Evolutionary conservation across 2,113 vertebrate species (phyloP), one percentile per base, ranked within the genome.

Genomic region (Sminthopsis crassicaudata): DNA sequence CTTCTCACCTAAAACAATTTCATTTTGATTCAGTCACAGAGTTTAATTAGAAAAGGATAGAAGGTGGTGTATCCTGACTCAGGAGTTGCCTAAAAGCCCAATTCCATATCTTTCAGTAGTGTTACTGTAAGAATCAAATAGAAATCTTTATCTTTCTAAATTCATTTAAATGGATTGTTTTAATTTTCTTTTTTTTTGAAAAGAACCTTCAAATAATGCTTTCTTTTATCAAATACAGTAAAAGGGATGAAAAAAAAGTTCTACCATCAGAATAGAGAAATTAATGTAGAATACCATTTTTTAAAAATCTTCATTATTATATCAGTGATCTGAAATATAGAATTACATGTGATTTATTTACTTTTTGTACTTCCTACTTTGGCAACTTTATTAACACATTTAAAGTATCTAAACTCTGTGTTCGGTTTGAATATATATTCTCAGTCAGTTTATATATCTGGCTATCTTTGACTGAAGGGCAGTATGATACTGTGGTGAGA

Each of bases 61-160:
- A 96, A 48, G 97, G 91, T 89, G 0, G 50, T 0, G 16, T 94
- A 57, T 42, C 89, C 3, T 96, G 93, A 97, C 96, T 96, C 76
- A 96, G 93, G 3, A n/a, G 51, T 51, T 95, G 50, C 23, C 51
- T 96, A 57, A 30, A 91, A 90, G 52, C 8, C 94, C 88, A 92
- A 96, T 97, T 42, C 92, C 94, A 36, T 42, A 1, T 96, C 53
- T 92, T 98, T 91, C 30, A 57, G 89, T 91, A 96, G 52, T 48
- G 19, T 36, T n/a, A 76, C 36, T 14, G n/a, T 76, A 84, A 42
- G 19, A 84, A 8, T 84, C n/a, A 42, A 23, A 84, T 84, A 84
- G 36, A 84, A 76, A 42, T 42, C 7, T 84, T 96, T 97, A 96
- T 57, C 53, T 94, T 94, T 96, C 96, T 94, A 90, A 97, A 96